Base-by-base conservation (phyloP, 2,797 vertebrate genomes). In the Decapterus maruadsi region DNA sequence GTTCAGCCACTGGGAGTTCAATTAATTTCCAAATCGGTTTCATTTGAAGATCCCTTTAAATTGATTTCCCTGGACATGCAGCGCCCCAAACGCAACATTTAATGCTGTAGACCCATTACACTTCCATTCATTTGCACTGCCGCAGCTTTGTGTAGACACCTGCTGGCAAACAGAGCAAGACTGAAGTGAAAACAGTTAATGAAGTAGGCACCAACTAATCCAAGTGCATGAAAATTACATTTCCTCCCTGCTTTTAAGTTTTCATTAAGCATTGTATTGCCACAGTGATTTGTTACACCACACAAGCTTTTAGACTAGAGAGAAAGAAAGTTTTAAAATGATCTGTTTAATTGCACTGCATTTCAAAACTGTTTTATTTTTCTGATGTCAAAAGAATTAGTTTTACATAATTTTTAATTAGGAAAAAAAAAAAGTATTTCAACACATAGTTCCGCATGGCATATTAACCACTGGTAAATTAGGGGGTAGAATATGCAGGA, bases 21-120 rank as follows among this genome's bases (percentile, higher is more conserved):
- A 88, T 93, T 95, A 81, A 93, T 93, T 92, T 90, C 72, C 75
- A 60, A 85, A 91, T 91, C 82, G 29, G 45, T 91, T 94, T 92
- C 77, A 93, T 93, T 91, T 89, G 86, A 90, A 90, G 82, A 87
- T 84, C 78, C 68, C 73, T 85, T 90, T 75, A 84, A 90, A 90
- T 89, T 84, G 88, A 91, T 92, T 91, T 91, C 84, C 87, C 87
- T 55, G 87, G 88, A 89, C 82, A 87, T 62, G 57, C 68, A 78
- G 71, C 5, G 48, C 80, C 91, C 84, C 84, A 80, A 87, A 89
- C 85, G 84, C 71, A 61, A 77, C 79, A 76, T 86, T 89, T 86
- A 88, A 82, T 75, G 85, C 56, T 67, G 74, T 83, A 83, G 78
- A 90, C 72, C 77, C 73, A 89, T 89, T 85, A 81, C 72, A 73